A percentile compares a stretch with the other conserved stretches of the same genome.
Conservation (phyloP, 2,888 invertebrate species). For the Caenorhabditis wallacei region DNA sequence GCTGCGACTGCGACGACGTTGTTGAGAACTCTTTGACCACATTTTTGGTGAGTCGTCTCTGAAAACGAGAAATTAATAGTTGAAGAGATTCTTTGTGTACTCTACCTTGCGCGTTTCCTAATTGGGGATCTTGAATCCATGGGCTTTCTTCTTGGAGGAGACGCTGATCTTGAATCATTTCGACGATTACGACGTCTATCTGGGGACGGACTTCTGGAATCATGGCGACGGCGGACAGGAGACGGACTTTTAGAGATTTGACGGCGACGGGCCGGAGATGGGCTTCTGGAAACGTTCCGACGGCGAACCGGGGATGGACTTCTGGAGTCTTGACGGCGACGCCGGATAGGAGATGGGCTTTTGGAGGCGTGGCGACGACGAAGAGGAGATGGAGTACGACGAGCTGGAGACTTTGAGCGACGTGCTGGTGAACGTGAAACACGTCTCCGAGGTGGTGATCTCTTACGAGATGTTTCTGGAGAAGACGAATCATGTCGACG, state of each 20-base stretch:
- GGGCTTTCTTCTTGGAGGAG: slow-evolving; percentile 12
- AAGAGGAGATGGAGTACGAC: background rate
- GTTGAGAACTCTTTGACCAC: background rate
- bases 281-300: background rate
- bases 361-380: background rate
- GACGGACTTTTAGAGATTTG: slow-evolving; percentile 19
- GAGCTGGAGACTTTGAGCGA: background rate
- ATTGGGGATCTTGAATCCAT: slow-evolving; percentile 10
- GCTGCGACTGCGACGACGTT: background rate
- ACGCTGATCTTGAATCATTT: background rate
- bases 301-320: slow-evolving; percentile 1
- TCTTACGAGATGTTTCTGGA: background rate
- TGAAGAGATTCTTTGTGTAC: background rate
- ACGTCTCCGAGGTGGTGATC: background rate
- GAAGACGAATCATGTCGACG: background rate
- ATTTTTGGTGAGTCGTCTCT: slow-evolving; percentile 29
- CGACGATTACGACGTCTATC: background rate
- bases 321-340: background rate
- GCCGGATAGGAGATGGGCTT: background rate
- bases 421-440: background rate
- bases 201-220: background rate
- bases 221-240: background rate
- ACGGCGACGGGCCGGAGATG: slow-evolving; percentile 8
- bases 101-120: background rate
- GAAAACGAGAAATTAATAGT: background rate